These are phyloP conservation scores for Planiliza haematocheilus DNA, from an alignment of 2,113 vertebrate species.

Conservation along the genomic window DNA sequence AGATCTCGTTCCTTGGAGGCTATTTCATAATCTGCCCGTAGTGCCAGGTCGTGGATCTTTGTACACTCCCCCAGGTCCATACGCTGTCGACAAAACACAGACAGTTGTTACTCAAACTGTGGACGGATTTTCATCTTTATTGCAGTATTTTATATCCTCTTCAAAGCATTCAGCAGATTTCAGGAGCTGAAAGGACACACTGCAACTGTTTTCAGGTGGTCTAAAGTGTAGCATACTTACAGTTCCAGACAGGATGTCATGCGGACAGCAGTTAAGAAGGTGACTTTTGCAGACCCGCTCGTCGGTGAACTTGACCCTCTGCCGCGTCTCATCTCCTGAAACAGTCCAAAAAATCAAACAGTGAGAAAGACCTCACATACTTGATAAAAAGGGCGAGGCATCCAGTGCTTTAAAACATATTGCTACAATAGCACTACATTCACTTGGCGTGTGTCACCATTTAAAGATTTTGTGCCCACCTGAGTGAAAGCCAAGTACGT, in stretches of 20 bases:
- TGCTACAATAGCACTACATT: constrained; percentile 26
- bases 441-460: constrained; percentile 13
- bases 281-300: constrained; percentile 99
- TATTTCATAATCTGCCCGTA: constrained; percentile 98
- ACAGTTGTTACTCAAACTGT: not conserved
- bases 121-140: not conserved
- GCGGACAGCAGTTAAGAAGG: constrained; percentile 98
- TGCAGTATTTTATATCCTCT: not conserved
- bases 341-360: constrained; percentile 85
- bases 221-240: constrained; percentile 81
- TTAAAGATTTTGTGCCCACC: constrained; percentile 23
- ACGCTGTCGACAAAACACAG: constrained; percentile 81
- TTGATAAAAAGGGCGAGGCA: constrained; percentile 51
- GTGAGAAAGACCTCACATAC: constrained; percentile 74
- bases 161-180: not conserved
- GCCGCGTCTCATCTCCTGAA: constrained; percentile 98
- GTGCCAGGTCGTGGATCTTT: constrained; percentile 98
- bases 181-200: too few relatives aligned
- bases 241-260: constrained; percentile 98
- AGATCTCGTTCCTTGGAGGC: constrained; percentile 98
- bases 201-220: not conserved
- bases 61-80: constrained; percentile 99
- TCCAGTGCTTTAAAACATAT: constrained; percentile 52
- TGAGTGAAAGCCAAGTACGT: constrained; percentile 4
- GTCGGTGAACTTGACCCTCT: constrained; percentile 98